A percentile compares a stretch with the other conserved stretches of the same genome.
Evolutionary conservation across 2,888 invertebrate species (phyloP).

Genomic region (Acrobasis suavella): DNA sequence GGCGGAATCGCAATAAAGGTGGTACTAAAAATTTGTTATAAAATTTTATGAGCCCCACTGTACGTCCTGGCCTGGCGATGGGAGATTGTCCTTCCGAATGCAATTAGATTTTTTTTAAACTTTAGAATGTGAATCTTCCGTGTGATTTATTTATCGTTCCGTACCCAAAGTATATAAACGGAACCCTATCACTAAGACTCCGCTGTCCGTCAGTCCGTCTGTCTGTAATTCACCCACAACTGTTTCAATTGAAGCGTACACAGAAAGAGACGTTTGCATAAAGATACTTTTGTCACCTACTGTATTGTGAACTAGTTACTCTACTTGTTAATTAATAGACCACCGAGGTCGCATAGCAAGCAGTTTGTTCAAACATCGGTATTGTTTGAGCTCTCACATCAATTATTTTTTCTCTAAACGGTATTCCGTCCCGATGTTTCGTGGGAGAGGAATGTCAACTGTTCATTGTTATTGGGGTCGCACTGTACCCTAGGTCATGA

Average conservation of each 20-base stretch:
- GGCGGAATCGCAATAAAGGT: background rate
- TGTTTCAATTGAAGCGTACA: no score
- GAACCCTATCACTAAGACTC: no score
- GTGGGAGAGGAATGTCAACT: constrained; percentile 6
- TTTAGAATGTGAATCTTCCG: no score
- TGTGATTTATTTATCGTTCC: no score
- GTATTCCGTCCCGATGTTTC: background rate
- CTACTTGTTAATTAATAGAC: background rate
- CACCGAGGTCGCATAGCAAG: background rate
- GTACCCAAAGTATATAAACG: no score
- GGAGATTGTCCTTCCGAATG: background rate
- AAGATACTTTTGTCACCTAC: no score
- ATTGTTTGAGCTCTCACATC: constrained; percentile 2
- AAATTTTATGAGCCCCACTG: constrained; percentile 1
- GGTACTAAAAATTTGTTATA: constrained; percentile 9
- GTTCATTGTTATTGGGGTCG: constrained; percentile 1
- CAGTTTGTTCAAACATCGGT: background rate
- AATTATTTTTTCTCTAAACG: constrained; percentile 5
- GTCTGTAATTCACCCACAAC: no score
- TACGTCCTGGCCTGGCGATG: background rate
- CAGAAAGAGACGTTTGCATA: no score
- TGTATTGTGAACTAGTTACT: no score
- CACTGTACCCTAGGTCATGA: constrained; percentile 4
- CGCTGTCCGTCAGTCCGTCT: no score
- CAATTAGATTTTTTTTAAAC: no score